These are phyloP conservation scores for Petroica traversi DNA, from an alignment of 2,113 vertebrate genomes.

Conservation along the genomic window DNA sequence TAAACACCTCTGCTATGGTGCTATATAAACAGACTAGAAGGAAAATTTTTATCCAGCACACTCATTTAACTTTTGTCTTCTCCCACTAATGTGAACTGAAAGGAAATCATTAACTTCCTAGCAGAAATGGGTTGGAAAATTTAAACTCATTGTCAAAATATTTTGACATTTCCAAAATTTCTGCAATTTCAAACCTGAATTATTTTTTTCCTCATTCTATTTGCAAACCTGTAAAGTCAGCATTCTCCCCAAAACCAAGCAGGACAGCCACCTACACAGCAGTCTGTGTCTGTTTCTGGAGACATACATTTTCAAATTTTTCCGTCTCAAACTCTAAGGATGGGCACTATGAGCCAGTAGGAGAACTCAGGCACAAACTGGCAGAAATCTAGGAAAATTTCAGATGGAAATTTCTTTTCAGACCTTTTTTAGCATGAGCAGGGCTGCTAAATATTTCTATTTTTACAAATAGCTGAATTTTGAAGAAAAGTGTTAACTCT, in stretches of 20 bases:
- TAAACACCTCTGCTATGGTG: not conserved
- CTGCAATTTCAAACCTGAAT: not conserved
- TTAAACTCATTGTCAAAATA: not conserved
- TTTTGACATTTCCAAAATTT: not conserved
- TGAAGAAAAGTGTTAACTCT: not conserved
- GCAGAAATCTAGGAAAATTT: not conserved
- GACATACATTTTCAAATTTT: not conserved
- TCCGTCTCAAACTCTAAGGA: not conserved
- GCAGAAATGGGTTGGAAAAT: not conserved
- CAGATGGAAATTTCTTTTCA: not conserved
- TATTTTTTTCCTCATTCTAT: not conserved
- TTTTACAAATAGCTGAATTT: not conserved
- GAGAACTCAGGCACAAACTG: not conserved
- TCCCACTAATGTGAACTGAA: not conserved
- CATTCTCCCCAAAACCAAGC: not conserved
- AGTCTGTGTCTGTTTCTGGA: not conserved
- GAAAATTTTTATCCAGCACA: not conserved
- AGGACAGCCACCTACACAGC: not conserved
- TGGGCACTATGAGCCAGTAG: not conserved
- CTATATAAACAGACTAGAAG: not conserved
- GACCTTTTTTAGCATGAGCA: not conserved
- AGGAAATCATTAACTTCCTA: not conserved
- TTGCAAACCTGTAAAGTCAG: not conserved
- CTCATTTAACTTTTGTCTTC: not conserved
- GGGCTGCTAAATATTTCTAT: not conserved